Evolutionary conservation across 1,140 invertebrate species (phyloP).

Genomic region (Ladona fulva): DNA sequence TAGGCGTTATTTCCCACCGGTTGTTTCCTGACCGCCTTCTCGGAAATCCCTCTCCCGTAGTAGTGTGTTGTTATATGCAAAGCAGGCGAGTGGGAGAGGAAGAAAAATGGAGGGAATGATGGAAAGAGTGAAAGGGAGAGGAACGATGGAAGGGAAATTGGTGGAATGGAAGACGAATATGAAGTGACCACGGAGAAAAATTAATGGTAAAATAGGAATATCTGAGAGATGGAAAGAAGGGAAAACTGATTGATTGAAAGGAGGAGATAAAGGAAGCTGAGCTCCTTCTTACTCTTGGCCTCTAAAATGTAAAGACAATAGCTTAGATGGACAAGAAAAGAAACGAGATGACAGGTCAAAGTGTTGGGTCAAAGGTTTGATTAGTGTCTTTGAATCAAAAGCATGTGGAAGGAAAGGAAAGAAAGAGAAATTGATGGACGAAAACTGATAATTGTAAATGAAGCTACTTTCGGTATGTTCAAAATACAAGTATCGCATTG

Average conservation of each 20-base stretch:
- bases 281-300: no score
- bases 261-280: no score
- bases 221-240: not conserved
- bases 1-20: not conserved
- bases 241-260: not conserved
- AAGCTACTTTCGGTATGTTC: no score
- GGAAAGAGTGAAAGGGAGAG: not conserved
- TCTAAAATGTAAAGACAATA: no score
- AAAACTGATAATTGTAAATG: no score
- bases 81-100: not conserved
- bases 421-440: no score
- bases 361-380: no score
- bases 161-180: not conserved
- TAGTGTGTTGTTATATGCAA: conserved; percentile 1
- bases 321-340: no score
- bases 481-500: no score
- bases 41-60: not conserved
- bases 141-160: not conserved
- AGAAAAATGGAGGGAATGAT: not conserved
- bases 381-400: no score
- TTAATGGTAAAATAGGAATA: not conserved
- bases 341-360: no score
- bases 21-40: not conserved
- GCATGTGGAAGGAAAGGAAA: no score
- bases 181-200: not conserved